These are phyloP conservation scores for Apotomis betuletana DNA, from an alignment of 2,888 invertebrate genomes.

Conservation along the genomic window DNA sequence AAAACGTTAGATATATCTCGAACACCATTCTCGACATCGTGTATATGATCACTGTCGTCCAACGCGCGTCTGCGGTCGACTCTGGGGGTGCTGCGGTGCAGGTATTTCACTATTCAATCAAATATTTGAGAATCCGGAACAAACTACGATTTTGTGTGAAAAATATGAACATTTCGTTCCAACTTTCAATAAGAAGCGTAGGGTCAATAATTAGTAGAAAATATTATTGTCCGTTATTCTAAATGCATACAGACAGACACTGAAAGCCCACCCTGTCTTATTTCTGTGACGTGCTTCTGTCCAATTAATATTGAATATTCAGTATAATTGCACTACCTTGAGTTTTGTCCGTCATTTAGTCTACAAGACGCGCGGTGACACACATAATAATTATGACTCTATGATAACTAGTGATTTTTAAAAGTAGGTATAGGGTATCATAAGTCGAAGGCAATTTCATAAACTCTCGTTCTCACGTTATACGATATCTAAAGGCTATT, in stretches of 20 bases:
- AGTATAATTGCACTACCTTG: constrained; percentile 53
- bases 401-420: constrained; percentile 51
- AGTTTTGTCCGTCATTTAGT: constrained; percentile 42
- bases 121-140: constrained; percentile 18
- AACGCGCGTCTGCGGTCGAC: constrained; percentile 30
- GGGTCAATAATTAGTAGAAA: constrained; percentile 60
- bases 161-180: constrained; percentile 48
- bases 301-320: constrained; percentile 43
- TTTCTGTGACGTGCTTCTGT: constrained; percentile 50
- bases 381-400: constrained; percentile 47
- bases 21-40: constrained; percentile 54
- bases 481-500: constrained; percentile 49
- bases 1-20: constrained; percentile 71
- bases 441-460: constrained; percentile 56
- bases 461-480: constrained; percentile 44
- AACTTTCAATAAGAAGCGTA: constrained; percentile 51
- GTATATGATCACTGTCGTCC: constrained; percentile 47
- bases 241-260: constrained; percentile 71
- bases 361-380: constrained; percentile 45
- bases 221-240: constrained; percentile 80
- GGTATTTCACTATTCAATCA: constrained; percentile 5
- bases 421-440: constrained; percentile 49
- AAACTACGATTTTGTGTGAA: constrained; percentile 10
- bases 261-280: constrained; percentile 67
- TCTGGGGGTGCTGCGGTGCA: constrained; percentile 7